Evolutionary conservation across 1,140 invertebrate genomes (phyloP).

Genomic region (Anoplolepis gracilipes): DNA sequence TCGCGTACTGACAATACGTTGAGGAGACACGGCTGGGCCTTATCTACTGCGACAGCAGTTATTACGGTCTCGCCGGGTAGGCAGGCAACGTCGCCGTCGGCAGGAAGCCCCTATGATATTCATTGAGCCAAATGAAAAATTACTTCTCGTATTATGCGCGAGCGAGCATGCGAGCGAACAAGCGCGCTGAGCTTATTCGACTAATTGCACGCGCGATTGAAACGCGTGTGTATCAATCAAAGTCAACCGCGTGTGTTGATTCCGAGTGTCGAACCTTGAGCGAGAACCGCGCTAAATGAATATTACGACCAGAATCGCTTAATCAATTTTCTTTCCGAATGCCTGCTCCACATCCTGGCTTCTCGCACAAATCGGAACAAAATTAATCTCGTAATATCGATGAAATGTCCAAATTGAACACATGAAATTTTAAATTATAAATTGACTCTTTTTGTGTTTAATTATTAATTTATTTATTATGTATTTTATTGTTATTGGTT

Average conservation of each 20-base stretch:
- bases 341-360: neutral
- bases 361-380: neutral
- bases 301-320: slow-evolving; percentile 22
- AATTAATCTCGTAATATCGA: neutral
- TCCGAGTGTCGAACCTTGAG: slow-evolving; percentile 22
- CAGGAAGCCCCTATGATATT: slow-evolving; percentile 52
- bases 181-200: slow-evolving; percentile 20
- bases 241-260: slow-evolving; percentile 22
- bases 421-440: neutral
- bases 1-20: slow-evolving; percentile 21
- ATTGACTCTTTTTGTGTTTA: neutral
- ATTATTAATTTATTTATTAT: neutral
- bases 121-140: slow-evolving; percentile 60
- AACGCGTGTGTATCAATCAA: slow-evolving; percentile 57
- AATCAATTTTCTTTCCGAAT: slow-evolving; percentile 36
- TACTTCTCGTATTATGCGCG: slow-evolving; percentile 45
- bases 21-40: neutral
- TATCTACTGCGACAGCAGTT: slow-evolving; percentile 23
- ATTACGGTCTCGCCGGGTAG: slow-evolving; percentile 6
- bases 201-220: slow-evolving; percentile 55
- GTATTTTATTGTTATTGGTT: too few species aligned
- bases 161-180: slow-evolving; percentile 6
- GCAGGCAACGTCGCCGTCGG: slow-evolving; percentile 18
- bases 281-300: slow-evolving; percentile 28
- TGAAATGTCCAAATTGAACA: neutral